A percentile compares a stretch with the other conserved stretches of the same genome.
These are phyloP conservation scores for Drosophila ercepeae DNA, from an alignment of 1,140 invertebrate genomes.

Conservation along the genomic window DNA sequence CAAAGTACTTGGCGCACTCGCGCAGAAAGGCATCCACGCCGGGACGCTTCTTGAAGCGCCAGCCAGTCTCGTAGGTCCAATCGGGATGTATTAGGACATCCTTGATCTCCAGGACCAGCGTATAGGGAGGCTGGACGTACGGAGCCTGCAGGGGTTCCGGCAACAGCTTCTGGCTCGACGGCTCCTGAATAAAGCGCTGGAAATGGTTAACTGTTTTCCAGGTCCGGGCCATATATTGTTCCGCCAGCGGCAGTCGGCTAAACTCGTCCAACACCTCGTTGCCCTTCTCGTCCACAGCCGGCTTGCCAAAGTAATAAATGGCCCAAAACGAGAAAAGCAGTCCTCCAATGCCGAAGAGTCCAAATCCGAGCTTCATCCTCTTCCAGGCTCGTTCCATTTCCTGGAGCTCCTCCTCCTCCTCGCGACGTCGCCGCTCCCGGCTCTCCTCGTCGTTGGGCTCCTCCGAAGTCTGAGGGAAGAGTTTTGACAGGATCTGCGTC, in stretches of 20 bases:
- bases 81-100: conserved; percentile 98
- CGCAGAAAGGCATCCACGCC: conserved; percentile 97
- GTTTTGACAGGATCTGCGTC: conserved; percentile 65
- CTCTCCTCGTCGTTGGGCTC: conserved; percentile 60
- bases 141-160: conserved; percentile 96
- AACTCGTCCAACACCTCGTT: conserved; percentile 92
- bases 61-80: conserved; percentile 94
- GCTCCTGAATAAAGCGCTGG: conserved; percentile 95
- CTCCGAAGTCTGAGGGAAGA: conserved; percentile 77
- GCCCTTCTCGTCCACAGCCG: conserved; percentile 89
- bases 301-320: conserved; percentile 89
- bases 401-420: conserved; percentile 77
- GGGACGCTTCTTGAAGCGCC: conserved; percentile 98
- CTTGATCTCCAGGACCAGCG: conserved; percentile 98
- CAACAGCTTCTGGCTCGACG: conserved; percentile 95
- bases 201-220: conserved; percentile 91
- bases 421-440: conserved; percentile 56
- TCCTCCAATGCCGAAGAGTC: conserved; percentile 84
- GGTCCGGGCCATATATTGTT: conserved; percentile 90
- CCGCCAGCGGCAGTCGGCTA: conserved; percentile 87
- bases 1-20: conserved; percentile 95
- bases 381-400: conserved; percentile 86
- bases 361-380: conserved; percentile 86
- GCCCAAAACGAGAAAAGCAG: conserved; percentile 85
- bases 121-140: conserved; percentile 98